Percentiles rank a stretch among this genome's conserved stretches.
Evolutionary conservation across 1,140 invertebrate species (phyloP).

Genomic region (Meloidogyne hapla): DNA sequence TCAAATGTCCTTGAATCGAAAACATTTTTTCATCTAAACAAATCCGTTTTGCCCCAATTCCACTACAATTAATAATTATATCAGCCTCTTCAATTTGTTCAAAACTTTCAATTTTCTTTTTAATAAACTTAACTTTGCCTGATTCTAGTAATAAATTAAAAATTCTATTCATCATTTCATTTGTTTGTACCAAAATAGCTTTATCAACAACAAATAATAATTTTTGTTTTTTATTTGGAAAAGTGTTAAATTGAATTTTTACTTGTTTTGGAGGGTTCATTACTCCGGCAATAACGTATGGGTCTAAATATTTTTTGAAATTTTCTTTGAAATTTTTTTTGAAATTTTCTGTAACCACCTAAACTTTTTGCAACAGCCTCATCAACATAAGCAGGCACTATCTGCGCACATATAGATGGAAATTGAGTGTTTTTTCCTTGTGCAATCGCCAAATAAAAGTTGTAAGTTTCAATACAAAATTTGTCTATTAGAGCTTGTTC

Average conservation of each 20-base stretch:
- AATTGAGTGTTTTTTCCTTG: slow-evolving; percentile 1
- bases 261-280: slow-evolving; percentile 7
- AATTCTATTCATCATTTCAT: background rate
- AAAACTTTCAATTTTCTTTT: background rate
- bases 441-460: background rate
- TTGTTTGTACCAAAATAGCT: background rate
- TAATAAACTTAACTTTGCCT: background rate
- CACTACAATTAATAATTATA: slow-evolving; percentile 8
- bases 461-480: background rate
- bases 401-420: background rate
- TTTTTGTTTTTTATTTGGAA: background rate
- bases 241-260: background rate
- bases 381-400: background rate
- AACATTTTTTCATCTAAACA: slow-evolving; percentile 10
- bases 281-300: background rate
- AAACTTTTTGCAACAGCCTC: background rate
- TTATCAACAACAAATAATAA: slow-evolving; percentile 6
- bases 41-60: slow-evolving; percentile 8
- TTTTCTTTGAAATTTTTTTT: background rate
- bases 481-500: background rate
- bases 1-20: slow-evolving; percentile 1
- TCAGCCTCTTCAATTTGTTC: background rate
- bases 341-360: background rate
- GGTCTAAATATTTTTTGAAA: background rate
- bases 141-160: background rate